These are phyloP conservation scores for Pseudococcus longispinus DNA, from an alignment of 2,888 invertebrate species.

Conservation along the genomic window DNA sequence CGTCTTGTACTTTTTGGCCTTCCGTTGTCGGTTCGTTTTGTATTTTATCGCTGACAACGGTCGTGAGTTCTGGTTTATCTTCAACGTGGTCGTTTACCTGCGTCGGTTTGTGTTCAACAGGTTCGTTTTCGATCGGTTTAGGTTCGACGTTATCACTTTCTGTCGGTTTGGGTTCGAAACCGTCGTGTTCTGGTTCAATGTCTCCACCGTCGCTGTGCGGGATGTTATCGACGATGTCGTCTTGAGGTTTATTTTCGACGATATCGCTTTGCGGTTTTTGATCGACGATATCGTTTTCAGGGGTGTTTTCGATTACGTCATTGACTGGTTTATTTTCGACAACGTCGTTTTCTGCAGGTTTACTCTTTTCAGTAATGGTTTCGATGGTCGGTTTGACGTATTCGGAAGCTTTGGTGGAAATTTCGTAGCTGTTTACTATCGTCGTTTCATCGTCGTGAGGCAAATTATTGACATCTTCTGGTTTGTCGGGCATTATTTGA, in stretches of 20 bases:
- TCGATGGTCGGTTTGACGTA: not conserved
- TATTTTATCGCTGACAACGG: not conserved
- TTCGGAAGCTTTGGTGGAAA: not conserved
- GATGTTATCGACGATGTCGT: not conserved
- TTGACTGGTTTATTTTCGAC: not conserved
- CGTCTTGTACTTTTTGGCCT: not conserved
- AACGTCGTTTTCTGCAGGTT: not conserved
- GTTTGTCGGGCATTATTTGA: slow-evolving; percentile 9
- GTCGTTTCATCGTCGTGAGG: not conserved
- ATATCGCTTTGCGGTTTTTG: not conserved
- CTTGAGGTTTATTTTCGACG: not conserved
- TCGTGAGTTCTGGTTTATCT: slow-evolving; percentile 58
- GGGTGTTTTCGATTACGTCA: not conserved
- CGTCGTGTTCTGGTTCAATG: not conserved
- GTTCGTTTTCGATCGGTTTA: slow-evolving; percentile 36
- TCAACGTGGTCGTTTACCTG: slow-evolving; percentile 56
- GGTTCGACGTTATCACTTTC: not conserved
- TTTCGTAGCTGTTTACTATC: not conserved
- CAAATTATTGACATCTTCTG: not conserved
- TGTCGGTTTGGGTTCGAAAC: not conserved
- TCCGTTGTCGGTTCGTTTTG: not conserved
- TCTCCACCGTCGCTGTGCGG: not conserved
- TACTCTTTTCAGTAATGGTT: not conserved
- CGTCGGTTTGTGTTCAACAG: slow-evolving; percentile 57
- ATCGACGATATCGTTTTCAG: not conserved